Percentiles rank a stretch among this genome's conserved stretches.
These are phyloP conservation scores for Phyllostomus hastatus DNA, from an alignment of 2,113 vertebrate genomes.

Conservation along the genomic window DNA sequence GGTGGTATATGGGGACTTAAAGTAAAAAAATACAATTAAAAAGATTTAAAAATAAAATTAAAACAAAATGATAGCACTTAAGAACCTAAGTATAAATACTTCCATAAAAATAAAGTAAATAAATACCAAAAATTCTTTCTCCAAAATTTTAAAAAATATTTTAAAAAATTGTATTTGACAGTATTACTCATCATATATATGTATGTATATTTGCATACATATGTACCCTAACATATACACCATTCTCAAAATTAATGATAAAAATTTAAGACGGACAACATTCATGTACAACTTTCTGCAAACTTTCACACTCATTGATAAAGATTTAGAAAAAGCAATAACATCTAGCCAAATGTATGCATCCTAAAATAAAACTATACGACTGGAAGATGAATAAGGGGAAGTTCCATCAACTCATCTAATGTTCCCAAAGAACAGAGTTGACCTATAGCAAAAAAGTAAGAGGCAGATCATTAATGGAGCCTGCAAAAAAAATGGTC, in stretches of 20 bases:
- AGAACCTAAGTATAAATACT: not conserved
- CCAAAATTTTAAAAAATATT: not conserved
- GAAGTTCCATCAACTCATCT: not conserved
- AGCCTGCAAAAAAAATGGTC: not conserved
- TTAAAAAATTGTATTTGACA: not conserved
- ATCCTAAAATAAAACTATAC: not conserved
- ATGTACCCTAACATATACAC: not conserved
- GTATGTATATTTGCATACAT: not conserved
- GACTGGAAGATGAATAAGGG: not conserved
- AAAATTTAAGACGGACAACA: not conserved
- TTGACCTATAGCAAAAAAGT: not conserved
- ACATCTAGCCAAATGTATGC: not conserved
- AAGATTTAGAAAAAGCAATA: not conserved
- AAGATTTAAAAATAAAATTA: too few species aligned
- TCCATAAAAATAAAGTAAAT: not conserved
- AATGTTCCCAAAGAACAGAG: not conserved
- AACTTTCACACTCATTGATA: not conserved
- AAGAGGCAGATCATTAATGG: not conserved
- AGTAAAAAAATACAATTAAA: too few species aligned
- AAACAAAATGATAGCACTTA: not conserved
- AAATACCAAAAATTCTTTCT: not conserved
- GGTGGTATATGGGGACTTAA: too few species aligned
- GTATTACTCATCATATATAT: not conserved
- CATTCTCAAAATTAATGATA: slow-evolving; percentile 3
- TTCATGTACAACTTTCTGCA: not conserved